phyloP scores from a whole-genome alignment of 2,888 invertebrate genomes.

The Zele albiditarsus region DNA sequence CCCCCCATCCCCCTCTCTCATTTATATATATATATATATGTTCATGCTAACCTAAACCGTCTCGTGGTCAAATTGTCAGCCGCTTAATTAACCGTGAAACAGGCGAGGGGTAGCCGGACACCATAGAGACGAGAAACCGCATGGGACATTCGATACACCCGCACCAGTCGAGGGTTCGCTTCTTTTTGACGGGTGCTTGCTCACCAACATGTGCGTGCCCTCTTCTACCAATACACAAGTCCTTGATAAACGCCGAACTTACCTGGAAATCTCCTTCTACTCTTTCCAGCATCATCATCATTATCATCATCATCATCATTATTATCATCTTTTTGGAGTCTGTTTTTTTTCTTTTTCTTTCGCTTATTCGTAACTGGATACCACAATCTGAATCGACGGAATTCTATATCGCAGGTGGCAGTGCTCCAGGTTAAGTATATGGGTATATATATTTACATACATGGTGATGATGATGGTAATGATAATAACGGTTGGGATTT shows the following conservation, averaged over 20 bases:
- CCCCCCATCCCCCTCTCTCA: background rate
- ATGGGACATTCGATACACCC: conserved; percentile 72
- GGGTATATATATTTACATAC: background rate
- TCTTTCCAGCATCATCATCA: conserved; percentile 36
- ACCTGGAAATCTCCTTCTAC: conserved; percentile 41
- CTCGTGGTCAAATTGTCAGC: conserved; percentile 72
- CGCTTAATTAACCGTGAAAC: conserved; percentile 73
- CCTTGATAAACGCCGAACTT: conserved; percentile 38
- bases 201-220: conserved; percentile 41
- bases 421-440: conserved; percentile 17
- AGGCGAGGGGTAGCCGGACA: conserved; percentile 70
- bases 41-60: conserved; percentile 62
- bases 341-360: conserved; percentile 31
- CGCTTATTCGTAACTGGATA: conserved; percentile 63
- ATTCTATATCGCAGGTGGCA: conserved; percentile 69
- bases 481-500: background rate
- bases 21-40: conserved; percentile 14
- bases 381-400: conserved; percentile 66
- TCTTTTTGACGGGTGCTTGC: conserved; percentile 39
- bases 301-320: conserved; percentile 36
- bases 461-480: conserved; percentile 20
- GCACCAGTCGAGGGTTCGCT: conserved; percentile 52
- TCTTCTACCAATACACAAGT: conserved; percentile 32
- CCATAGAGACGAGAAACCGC: conserved; percentile 67
- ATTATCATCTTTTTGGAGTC: conserved; percentile 42